Percentiles rank a stretch among this genome's conserved stretches.
Evolutionary conservation across 2,797 vertebrate genomes (phyloP).

Genomic region (Siniperca undulata): DNA sequence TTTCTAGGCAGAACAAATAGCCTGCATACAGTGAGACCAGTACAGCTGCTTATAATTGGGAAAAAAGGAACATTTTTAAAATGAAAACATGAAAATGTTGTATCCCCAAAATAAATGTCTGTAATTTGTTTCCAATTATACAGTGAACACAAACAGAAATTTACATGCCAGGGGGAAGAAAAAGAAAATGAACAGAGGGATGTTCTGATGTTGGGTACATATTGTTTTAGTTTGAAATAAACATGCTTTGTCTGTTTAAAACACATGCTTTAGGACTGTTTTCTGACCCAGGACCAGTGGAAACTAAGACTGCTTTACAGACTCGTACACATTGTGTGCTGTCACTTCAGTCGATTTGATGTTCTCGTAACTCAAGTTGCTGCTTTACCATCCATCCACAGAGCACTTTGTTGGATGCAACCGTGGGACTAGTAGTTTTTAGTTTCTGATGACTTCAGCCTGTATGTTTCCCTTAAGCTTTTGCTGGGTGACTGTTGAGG

Average conservation of each 20-base stretch:
- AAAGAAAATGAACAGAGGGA: conserved; percentile 76
- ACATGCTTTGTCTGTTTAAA: conserved; percentile 98
- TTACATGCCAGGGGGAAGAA: conserved; percentile 68
- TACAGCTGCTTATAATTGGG: conserved; percentile 83
- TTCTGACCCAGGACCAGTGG: conserved; percentile 85
- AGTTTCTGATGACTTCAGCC: conserved; percentile 74
- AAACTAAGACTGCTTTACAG: conserved; percentile 71
- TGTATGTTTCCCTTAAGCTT: conserved; percentile 68
- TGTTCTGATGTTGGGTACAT: conserved; percentile 94
- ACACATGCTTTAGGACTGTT: conserved; percentile 98
- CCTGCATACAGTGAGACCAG: conserved; percentile 87
- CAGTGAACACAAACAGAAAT: conserved; percentile 89
- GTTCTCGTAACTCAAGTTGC: conserved; percentile 75
- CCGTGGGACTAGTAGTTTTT: conserved; percentile 75
- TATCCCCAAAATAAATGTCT: conserved; percentile 96
- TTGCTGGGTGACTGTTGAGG: conserved; percentile 79
- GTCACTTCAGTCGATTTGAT: conserved; percentile 72
- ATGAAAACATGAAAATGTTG: conserved; percentile 91
- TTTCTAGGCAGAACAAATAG: conserved; percentile 83
- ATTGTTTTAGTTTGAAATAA: conserved; percentile 99
- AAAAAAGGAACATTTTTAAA: conserved; percentile 74
- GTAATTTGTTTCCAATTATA: conserved; percentile 95
- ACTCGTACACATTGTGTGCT: conserved; percentile 66
- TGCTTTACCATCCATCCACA: conserved; percentile 77
- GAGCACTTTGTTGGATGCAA: conserved; percentile 78